phyloP scores from a whole-genome alignment of 2,797 vertebrate genomes.

The Steatocranus sp. region DNA sequence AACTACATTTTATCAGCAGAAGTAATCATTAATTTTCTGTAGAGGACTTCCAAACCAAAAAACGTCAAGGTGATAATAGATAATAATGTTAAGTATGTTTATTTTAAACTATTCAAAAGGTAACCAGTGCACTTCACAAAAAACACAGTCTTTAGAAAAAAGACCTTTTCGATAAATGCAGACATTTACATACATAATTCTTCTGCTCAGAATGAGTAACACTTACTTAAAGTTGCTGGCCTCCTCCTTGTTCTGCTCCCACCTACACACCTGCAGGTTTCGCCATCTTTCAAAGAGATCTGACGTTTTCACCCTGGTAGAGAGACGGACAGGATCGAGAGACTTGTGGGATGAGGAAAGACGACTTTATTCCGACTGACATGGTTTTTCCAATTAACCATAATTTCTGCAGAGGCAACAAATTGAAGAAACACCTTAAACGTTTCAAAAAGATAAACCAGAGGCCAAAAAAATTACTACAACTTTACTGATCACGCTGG shows the following conservation, averaged over 20 bases:
- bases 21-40: background rate
- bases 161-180: background rate
- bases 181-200: background rate
- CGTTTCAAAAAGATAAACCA: background rate
- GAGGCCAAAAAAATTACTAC: background rate
- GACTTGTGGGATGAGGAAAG: slow-evolving; percentile 35
- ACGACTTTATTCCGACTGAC: background rate
- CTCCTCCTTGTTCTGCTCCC: slow-evolving; percentile 90
- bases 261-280: slow-evolving; percentile 92
- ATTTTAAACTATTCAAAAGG: background rate
- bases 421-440: slow-evolving; percentile 20
- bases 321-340: slow-evolving; percentile 51
- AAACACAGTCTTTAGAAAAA: background rate
- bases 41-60: background rate
- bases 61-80: background rate
- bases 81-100: background rate
- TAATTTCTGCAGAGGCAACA: slow-evolving; percentile 24
- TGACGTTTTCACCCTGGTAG: slow-evolving; percentile 90
- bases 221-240: slow-evolving; percentile 90
- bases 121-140: background rate
- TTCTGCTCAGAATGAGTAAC: background rate
- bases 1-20: background rate
- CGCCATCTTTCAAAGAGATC: slow-evolving; percentile 97
- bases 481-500: background rate
- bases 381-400: slow-evolving; percentile 15